phyloP scores from a whole-genome alignment of 1,140 invertebrate genomes.

The Pseudobourletiella spinata region DNA sequence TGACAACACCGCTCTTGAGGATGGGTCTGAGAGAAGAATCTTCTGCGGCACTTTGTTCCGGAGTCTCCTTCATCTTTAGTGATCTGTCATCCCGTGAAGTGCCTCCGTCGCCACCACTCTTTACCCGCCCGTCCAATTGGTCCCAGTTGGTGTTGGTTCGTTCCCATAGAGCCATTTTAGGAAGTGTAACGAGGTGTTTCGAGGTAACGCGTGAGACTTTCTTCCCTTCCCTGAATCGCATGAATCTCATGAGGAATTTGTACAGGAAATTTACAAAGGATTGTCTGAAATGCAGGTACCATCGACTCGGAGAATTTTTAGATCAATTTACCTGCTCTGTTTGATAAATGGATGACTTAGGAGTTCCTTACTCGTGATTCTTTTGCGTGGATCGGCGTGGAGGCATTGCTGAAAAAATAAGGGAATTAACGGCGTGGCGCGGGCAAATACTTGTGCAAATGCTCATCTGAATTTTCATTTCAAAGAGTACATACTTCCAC shows the following conservation, averaged over 20 bases:
- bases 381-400: background rate
- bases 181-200: background rate
- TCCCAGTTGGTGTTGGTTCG: background rate
- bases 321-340: background rate
- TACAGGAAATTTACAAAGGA: background rate
- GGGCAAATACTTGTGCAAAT: background rate
- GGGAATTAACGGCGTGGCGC: background rate
- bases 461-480: background rate
- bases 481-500: background rate
- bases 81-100: background rate
- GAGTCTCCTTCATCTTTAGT: background rate
- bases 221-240: background rate
- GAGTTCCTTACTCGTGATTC: background rate
- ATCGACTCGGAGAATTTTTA: background rate
- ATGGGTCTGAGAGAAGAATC: background rate
- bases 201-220: background rate
- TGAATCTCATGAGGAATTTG: background rate
- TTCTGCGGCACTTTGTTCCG: background rate
- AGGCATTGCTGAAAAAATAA: background rate
- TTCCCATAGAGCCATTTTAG: background rate
- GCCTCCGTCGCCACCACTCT: background rate
- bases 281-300: background rate
- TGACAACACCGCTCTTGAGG: background rate
- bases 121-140: background rate
- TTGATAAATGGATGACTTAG: conserved; percentile 3